Percentiles rank a stretch among this genome's conserved stretches.
These are phyloP conservation scores for Acrossocheilus wenchowensis DNA, from an alignment of 2,797 vertebrate species.

Conservation along the genomic window DNA sequence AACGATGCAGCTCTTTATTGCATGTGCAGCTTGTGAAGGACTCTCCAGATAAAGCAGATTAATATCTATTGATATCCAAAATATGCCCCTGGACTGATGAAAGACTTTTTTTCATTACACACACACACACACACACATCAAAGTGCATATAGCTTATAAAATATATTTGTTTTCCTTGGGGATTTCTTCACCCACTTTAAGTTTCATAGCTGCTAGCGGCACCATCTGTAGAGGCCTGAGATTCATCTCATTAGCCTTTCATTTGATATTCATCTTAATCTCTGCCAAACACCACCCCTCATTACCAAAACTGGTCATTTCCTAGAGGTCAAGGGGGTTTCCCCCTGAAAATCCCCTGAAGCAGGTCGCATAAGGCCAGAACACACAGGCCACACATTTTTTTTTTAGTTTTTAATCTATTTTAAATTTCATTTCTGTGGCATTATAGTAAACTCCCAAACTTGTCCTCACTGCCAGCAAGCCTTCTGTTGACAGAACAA, in stretches of 20 bases:
- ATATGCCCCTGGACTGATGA: not conserved
- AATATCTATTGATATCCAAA: not conserved
- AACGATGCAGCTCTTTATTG: no score
- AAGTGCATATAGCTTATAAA: slow-evolving; percentile 25
- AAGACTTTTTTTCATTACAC: not conserved
- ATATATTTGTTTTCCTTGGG: slow-evolving; percentile 14
- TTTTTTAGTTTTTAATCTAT: not conserved
- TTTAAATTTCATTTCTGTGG: not conserved
- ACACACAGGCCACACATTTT: not conserved
- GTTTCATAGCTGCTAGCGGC: not conserved
- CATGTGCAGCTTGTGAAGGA: no score
- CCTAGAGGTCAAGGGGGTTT: not conserved
- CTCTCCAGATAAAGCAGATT: no score
- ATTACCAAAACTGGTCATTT: slow-evolving; percentile 10
- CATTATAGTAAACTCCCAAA: not conserved
- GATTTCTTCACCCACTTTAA: slow-evolving; percentile 10
- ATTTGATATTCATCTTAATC: slow-evolving; percentile 38
- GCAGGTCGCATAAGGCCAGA: not conserved
- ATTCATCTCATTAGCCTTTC: slow-evolving; percentile 42
- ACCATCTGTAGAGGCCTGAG: slow-evolving; percentile 50
- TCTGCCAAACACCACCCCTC: slow-evolving; percentile 12
- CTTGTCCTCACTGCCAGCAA: not conserved
- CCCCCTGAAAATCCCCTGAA: slow-evolving; percentile 15
- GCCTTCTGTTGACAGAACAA: slow-evolving; percentile 50
- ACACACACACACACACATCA: slow-evolving; percentile 4